Conservation (phyloP, 2,113 vertebrate genomes). For the Eulemur macaco region DNA sequence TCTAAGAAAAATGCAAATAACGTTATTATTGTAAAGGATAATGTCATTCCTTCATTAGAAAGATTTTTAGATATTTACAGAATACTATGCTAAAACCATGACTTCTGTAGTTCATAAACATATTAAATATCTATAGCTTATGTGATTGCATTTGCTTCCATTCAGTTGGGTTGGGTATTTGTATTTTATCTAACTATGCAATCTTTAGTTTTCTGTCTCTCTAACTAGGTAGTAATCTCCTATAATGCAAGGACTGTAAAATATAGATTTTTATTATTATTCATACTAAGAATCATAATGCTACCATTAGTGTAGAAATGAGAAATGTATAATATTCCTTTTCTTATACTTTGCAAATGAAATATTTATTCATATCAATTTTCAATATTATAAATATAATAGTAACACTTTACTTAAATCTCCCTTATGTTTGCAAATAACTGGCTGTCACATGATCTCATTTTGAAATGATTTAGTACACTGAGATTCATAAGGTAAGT, state of each 20-base stretch:
- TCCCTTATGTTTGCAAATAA: background rate
- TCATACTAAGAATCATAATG: background rate
- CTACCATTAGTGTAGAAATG: background rate
- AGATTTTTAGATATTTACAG: background rate
- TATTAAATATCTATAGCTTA: background rate
- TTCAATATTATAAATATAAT: background rate
- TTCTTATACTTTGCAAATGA: background rate
- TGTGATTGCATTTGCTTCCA: background rate
- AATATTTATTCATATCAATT: background rate
- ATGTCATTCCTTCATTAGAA: background rate
- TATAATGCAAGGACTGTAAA: background rate
- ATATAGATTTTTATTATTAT: background rate
- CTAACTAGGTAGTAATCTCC: background rate
- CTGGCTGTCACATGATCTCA: background rate
- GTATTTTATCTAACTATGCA: background rate
- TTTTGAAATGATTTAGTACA: background rate
- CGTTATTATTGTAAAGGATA: background rate
- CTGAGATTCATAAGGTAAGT: background rate
- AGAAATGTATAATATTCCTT: background rate
- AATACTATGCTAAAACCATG: background rate
- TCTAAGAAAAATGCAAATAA: background rate
- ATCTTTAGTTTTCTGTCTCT: background rate
- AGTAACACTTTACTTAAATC: background rate
- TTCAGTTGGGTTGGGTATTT: background rate
- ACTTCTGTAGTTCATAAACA: background rate